Evolutionary conservation across 2,888 invertebrate genomes (phyloP), one percentile per base, ranked within the genome.

Genomic region (Diarsia brunnea): DNA sequence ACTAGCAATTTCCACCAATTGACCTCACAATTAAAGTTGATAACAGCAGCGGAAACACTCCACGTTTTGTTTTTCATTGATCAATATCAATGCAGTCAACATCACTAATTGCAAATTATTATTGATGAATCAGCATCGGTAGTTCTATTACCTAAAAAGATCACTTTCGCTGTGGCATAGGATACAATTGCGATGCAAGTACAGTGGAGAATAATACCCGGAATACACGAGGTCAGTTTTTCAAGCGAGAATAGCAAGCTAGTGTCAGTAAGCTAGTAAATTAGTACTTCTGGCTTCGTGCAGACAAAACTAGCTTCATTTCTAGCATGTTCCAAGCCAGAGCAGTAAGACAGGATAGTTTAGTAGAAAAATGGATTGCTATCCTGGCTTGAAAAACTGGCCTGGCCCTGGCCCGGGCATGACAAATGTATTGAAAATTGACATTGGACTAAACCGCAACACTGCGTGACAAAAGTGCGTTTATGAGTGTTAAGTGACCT

Each of bases 11-110:
- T 80, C 73, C 71, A 73, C 63, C 81, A 84, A 78, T 86, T 84
- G 84, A 84, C 86, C 65, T 73, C 51, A 73, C 69, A 84, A 86
- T 84, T 77, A 77, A 73, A 38, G 43, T 75, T 74, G 55, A 81
- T 71, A 84, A 84, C 63, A 73, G 63, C 58, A 84, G 31, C 69
- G 60, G 81, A 84, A 80, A 84, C 45, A 61, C 73, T 65, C 63
- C 27, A 53, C 51, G 21, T 60, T 19, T 69, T 73, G 69, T 64
- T 84, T 73, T 73, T 73, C 74, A 53, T 7, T 61, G 43, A 47
- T 68, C 51, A 61, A 69, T 67, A 51, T 49, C 21, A 12, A 38
- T 31, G 60, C 31, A 65, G 19, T 16, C 55, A 45, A 21, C 49
- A 27, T 38, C 3, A 43, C 38, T 19, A 63, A 45, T 49, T 43